Base-by-base conservation (phyloP, 2,888 invertebrate genomes). In the Drosophila kuntzei region DNA sequence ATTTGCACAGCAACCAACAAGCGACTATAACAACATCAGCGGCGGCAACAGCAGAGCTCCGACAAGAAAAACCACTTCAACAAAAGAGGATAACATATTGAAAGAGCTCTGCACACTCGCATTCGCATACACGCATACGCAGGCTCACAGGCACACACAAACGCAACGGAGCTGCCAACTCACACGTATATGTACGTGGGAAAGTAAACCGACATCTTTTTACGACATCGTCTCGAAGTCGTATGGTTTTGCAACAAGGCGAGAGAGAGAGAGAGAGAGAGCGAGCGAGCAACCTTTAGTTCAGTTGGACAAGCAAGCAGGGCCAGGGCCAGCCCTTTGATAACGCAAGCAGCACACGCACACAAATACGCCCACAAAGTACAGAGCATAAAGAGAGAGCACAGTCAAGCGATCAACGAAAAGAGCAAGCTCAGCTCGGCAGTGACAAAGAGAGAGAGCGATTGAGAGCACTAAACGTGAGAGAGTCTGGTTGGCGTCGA, bases 51-150 rank as follows among this genome's bases (percentile, higher is more conserved):
- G 39, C 64, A 49, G 62, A 66, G 53, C 79, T 37, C 34, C 77
- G 79, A 85, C 89, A 89, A 89, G 89, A 89, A 85, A 85, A 85
- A 85, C 85, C 85, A 85, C 89, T 85, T 89, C 81, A 89, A 89
- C 87, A 81, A 84, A 89, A 87, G 89, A 85, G 89, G 87, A 89
- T 85, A 89, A 87, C 84, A 79, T 88, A 83, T 82, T 83, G 87
- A 79, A 88, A 87, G 89, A 83, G 84, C 81, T 69, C 79, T 54
- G 49, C 69, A n/a, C 60, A 62, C 62, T 49, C 60, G 55, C 27
- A 66, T 39, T 49, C 60, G 55, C 12, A 51, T 37, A 36, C 27
- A 43, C 53, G 44, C 44, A 59, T 25, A 50, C 50, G 47, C 32
- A 34, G 32, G 39, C 32, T 60, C 57, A 51, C 58, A 58, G 44